phyloP scores from a whole-genome alignment of 2,113 vertebrate genomes.

The Acrocephalus arundinaceus region DNA sequence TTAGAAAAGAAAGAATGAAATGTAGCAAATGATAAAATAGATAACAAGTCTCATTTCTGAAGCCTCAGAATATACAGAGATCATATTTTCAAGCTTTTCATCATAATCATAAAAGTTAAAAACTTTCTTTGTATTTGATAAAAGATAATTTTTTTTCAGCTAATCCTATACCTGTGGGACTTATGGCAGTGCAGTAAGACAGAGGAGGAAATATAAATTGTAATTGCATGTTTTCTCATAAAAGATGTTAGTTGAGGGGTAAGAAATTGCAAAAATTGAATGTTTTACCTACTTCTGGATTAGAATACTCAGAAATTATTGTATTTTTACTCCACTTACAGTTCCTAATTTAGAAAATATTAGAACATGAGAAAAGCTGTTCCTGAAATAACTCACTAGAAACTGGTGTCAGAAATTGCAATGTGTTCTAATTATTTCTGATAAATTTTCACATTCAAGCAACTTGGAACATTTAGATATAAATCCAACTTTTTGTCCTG shows the following conservation, averaged over 20 bases:
- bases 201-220: background rate
- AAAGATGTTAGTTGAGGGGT: background rate
- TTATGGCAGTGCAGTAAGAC: background rate
- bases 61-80: background rate
- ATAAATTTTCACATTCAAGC: background rate
- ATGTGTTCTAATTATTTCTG: background rate
- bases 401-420: background rate
- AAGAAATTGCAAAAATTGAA: background rate
- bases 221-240: background rate
- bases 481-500: background rate
- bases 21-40: background rate
- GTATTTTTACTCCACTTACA: background rate
- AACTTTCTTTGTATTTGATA: background rate
- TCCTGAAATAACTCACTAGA: background rate
- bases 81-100: background rate
- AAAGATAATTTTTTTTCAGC: background rate
- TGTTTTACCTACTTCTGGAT: background rate
- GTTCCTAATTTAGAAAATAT: background rate
- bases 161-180: background rate
- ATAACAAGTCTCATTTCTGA: background rate
- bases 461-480: background rate
- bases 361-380: background rate
- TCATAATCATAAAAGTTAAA: background rate
- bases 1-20: background rate
- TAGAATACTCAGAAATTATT: background rate